Evolutionary conservation across 2,888 invertebrate species (phyloP), one percentile per base, ranked within the genome.

Genomic region (Polyploca ridens): DNA sequence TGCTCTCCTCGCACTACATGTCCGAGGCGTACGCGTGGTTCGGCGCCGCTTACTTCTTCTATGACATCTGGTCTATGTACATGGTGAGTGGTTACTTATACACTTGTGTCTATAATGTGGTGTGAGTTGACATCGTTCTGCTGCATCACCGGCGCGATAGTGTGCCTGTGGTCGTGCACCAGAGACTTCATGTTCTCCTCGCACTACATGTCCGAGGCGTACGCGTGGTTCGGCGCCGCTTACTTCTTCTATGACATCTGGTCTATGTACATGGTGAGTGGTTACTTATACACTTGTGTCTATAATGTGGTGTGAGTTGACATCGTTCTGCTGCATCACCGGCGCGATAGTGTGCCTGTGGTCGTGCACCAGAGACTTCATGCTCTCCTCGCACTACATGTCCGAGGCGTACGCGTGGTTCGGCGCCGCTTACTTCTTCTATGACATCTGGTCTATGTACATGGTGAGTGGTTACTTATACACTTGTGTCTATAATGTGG

Each of bases 41-140:
- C 84, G 97, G 97, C 1, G 96, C 97, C 44, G 96, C 97, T 0
- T 97, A 97, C 88, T 97, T 97, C 88, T 96, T 97, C 91, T 97
- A 97, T 80, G 97, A 97, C 87, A 96, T 97, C 72, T 96, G 97
- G 96, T 96, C 96, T 27, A 97, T 97, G 97, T 97, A 97, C 77
- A 95, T 95, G 89, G 97, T 97, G 67, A 95, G 96, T 81, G 0
- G 6, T 6, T 63, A 67, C 69, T 3, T 5, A 44, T 5, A 5
- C 44, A 14, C 44, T 14, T 44, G 10, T 44, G 14, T 13, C 13
- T 44, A 5, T 44, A 14, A 4, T 44, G 13, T 44, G 14, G 44
- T 44, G 27, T 27, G 27, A 27, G 27, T 27, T 27, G 27, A n/a
- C n/a, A n/a, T n/a, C 95, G 6, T 93, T 96, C 75, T 96, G 95